These are phyloP conservation scores for Halictus ligatus DNA, from an alignment of 2,888 invertebrate species.

Conservation along the genomic window DNA sequence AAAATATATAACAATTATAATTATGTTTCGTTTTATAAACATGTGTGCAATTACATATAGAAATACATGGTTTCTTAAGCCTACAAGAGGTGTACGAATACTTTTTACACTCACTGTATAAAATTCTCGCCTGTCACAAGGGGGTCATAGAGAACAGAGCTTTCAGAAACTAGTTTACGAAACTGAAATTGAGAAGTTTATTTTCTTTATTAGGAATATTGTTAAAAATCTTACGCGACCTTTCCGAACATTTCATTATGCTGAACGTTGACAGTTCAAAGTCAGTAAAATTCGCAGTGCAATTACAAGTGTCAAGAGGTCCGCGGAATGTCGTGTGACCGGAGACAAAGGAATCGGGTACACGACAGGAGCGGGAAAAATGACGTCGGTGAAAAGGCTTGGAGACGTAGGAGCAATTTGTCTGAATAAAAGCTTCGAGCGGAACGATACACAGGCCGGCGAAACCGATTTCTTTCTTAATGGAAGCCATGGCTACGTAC, in stretches of 20 bases:
- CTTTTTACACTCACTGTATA: too few species aligned
- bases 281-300: neutral
- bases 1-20: too few species aligned
- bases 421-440: slow-evolving; percentile 29
- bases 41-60: too few species aligned
- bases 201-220: too few species aligned
- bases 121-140: too few species aligned
- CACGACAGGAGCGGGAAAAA: neutral
- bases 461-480: slow-evolving; percentile 51
- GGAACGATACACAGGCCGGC: slow-evolving; percentile 36
- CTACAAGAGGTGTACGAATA: too few species aligned
- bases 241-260: neutral
- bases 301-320: neutral
- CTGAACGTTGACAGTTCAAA: neutral
- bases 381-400: slow-evolving; percentile 6
- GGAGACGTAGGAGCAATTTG: slow-evolving; percentile 27
- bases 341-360: neutral
- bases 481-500: slow-evolving; percentile 44
- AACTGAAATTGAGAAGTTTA: too few species aligned
- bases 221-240: neutral
- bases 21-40: too few species aligned
- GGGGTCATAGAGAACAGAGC: too few species aligned
- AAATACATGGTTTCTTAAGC: too few species aligned
- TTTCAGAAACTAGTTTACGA: too few species aligned
- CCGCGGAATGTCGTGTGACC: neutral